phyloP scores from a whole-genome alignment of 2,113 vertebrate species.

The Apistogramma diplotaenia region DNA sequence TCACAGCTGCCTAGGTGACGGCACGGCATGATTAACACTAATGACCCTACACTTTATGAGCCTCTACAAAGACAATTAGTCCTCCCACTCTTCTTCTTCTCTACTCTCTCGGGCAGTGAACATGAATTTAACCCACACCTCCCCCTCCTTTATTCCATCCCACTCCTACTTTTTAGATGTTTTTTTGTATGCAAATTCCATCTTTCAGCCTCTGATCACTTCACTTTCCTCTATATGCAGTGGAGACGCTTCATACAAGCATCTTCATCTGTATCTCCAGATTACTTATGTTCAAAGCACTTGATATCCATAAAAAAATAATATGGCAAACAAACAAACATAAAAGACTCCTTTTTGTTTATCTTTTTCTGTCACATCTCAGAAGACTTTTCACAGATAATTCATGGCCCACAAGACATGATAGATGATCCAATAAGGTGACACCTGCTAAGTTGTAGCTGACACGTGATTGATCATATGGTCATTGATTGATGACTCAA shows the following conservation, averaged over 20 bases:
- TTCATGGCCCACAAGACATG: constrained; percentile 38
- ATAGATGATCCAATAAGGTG: constrained; percentile 48
- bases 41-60: constrained; percentile 73
- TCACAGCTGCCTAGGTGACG: constrained; percentile 67
- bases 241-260: background rate
- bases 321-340: background rate
- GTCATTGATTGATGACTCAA: constrained; percentile 41
- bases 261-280: background rate
- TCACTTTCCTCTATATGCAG: background rate
- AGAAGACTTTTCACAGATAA: constrained; percentile 30
- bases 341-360: background rate
- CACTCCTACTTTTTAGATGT: background rate
- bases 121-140: constrained; percentile 43
- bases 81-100: constrained; percentile 47
- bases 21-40: constrained; percentile 73
- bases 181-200: background rate
- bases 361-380: constrained; percentile 8
- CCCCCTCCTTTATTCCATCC: background rate
- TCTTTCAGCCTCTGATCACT: background rate
- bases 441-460: constrained; percentile 24
- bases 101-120: constrained; percentile 30
- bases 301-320: background rate
- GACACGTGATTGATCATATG: constrained; percentile 49
- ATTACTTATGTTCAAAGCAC: background rate
- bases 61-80: constrained; percentile 70